phyloP scores from a whole-genome alignment of 2,113 vertebrate genomes.

The Trematocara macrostoma region DNA sequence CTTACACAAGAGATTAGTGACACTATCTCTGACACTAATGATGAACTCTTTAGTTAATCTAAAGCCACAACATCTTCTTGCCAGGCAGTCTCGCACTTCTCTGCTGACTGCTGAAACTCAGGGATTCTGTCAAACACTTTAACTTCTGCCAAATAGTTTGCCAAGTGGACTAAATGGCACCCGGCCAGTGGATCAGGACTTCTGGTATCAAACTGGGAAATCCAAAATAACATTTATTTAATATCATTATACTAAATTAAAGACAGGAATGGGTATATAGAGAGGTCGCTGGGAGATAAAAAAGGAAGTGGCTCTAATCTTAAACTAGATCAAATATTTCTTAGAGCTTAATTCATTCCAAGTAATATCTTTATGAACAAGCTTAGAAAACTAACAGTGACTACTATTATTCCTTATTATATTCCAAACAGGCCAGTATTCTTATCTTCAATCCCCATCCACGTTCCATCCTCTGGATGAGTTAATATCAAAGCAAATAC shows the following conservation, averaged over 20 bases:
- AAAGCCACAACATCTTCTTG: background rate
- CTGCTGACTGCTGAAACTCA: constrained; percentile 22
- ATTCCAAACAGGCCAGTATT: background rate
- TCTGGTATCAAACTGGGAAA: background rate
- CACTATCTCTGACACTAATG: background rate
- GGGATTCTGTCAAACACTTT: constrained; percentile 13
- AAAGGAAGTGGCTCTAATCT: background rate
- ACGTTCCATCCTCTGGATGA: constrained; percentile 28
- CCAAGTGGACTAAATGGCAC: constrained; percentile 27
- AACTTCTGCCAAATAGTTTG: constrained; percentile 17
- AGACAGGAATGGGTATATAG: background rate
- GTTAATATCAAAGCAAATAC: constrained; percentile 51
- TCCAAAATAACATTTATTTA: background rate
- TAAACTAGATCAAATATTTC: background rate
- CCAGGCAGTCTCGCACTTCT: background rate
- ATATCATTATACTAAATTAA: background rate
- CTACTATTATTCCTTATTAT: background rate
- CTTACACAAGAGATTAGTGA: background rate
- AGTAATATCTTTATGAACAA: background rate
- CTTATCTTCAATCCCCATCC: background rate
- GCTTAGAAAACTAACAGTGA: background rate
- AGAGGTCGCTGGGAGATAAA: background rate
- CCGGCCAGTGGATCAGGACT: background rate
- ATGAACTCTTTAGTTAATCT: background rate
- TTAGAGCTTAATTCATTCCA: background rate